phyloP scores from a whole-genome alignment of 2,888 invertebrate species.

The Seira sanloemensis region DNA sequence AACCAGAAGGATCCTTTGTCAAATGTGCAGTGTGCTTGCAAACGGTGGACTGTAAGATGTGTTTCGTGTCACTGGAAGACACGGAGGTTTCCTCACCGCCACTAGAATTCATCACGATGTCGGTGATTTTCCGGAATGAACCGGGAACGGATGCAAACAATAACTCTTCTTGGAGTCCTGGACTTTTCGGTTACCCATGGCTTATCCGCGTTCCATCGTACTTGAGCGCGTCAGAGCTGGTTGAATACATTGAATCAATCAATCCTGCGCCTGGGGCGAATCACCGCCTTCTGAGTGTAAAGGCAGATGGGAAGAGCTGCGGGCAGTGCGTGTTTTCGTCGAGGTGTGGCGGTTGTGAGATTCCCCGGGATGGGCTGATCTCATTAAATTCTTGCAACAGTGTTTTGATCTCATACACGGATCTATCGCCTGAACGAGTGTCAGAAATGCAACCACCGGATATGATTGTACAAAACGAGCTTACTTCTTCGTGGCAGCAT shows the following conservation, averaged over 20 bases:
- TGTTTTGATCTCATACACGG: conserved; percentile 77
- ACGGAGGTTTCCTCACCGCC: conserved; percentile 1
- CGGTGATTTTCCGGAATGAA: conserved; percentile 79
- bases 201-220: conserved; percentile 79
- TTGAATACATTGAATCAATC: conserved; percentile 77
- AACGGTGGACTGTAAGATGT: conserved; percentile 76
- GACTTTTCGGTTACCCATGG: conserved; percentile 79
- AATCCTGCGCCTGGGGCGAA: conserved; percentile 76
- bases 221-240: conserved; percentile 77
- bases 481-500: conserved; percentile 24
- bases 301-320: conserved; percentile 78
- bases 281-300: conserved; percentile 60
- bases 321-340: conserved; percentile 79
- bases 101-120: conserved; percentile 74
- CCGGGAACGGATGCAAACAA: conserved; percentile 77
- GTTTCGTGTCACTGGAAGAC: conserved; percentile 75
- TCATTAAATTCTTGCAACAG: conserved; percentile 79
- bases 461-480: conserved; percentile 62
- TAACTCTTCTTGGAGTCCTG: conserved; percentile 73
- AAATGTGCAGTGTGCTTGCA: conserved; percentile 77
- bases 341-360: conserved; percentile 80
- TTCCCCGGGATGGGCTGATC: conserved; percentile 77
- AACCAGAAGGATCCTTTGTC: conserved; percentile 74
- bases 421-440: conserved; percentile 76
- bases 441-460: conserved; percentile 72